Base-by-base conservation (phyloP, 2,888 invertebrate species). In the Oscheius myriophilus region DNA sequence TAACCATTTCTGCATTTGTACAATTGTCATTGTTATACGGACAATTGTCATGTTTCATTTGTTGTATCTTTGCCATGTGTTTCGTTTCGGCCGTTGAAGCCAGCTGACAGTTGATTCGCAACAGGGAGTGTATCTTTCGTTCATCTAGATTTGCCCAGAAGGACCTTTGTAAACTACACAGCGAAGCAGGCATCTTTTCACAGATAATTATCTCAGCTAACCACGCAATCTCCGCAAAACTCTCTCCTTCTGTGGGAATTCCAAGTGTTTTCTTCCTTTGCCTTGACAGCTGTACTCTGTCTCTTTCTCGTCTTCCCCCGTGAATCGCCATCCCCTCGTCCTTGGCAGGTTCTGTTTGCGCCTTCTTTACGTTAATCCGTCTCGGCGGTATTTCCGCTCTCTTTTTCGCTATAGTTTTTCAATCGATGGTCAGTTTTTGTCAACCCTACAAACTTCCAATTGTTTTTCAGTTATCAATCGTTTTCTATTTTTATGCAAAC, bases 201-300 rank as follows among this genome's bases (percentile, higher is more conserved):
- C 46, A 46, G 61, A 61, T 61, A 61, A 61, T 49, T 26, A 61
- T 61, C 61, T 61, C 46, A 61, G 61, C 61, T 61, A 61, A 61
- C 61, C 46, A 61, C 61, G 61, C 61, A 49, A 33, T 33, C 33
- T 61, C 49, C 49, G 61, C 61, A 49, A 46, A 46, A 58, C 43
- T 42, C 18, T 26, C 33, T 42, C 58, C 61, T 46, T 61, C 25
- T 49, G 23, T 54, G 25, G 26, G 33, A 54, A 25, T 54, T 33
- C 53, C 25, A 26, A 14, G 26, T 54, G 25, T 33, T n/a, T 33
- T 25, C n/a, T 54, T 26, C 33, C 21, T 23, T 18, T 54, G 2
- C 33, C 53, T 18, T 53, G 18, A 18, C 18, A 18, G 33, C 26
- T 39, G 26, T 54, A 39, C 21, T 18, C 26, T 18, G 49, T 49